Evolutionary conservation across 2,888 invertebrate species (phyloP), one percentile per base, ranked within the genome.

Genomic region (Idaea aversata): DNA sequence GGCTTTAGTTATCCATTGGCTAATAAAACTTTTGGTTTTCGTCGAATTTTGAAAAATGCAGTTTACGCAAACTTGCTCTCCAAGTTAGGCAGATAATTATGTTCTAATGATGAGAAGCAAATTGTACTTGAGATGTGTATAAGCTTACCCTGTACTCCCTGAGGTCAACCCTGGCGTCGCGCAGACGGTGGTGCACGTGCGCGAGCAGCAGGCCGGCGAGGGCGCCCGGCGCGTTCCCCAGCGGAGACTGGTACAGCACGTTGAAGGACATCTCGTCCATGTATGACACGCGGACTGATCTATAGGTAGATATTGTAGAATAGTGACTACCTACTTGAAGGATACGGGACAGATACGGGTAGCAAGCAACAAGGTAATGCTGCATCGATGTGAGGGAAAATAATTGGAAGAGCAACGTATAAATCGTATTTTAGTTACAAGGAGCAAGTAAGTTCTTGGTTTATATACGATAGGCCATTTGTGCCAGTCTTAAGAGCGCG

Each of bases 161-260:
- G 57, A 86, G 81, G 10, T 72, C 70, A 15, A 79, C 65, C 25
- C 47, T 74, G 73, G 7, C 67, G 35, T 65, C 78, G 81, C 1
- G 77, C 72, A 65, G 87, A 75, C 65, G 73, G 77, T 85, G 88
- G 72, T 89, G 88, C 68, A 78, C 69, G 74, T 87, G 87, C 58
- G 92, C 92, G 13, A 92, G 83, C 76, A 90, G 79, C 71, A 91
- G 75, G 0, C 92, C 92, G 3, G 84, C 87, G 63, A 92, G 84
- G 70, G 86, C 85, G 72, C 90, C 90, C 66, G 89, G 85, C 72
- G 84, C 85, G 84, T 91, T 88, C 78, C 91, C 87, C 75, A 89
- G 81, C 77, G 92, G 87, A 15, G 93, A 90, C 85, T 91, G 91
- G 83, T 92, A 92, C 76, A 91, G 77, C 81, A 86, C 78, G 84